Percentiles rank a stretch among this genome's conserved stretches.
Conservation (phyloP, 2,888 invertebrate species). For the Ferdinandea cuprea region DNA sequence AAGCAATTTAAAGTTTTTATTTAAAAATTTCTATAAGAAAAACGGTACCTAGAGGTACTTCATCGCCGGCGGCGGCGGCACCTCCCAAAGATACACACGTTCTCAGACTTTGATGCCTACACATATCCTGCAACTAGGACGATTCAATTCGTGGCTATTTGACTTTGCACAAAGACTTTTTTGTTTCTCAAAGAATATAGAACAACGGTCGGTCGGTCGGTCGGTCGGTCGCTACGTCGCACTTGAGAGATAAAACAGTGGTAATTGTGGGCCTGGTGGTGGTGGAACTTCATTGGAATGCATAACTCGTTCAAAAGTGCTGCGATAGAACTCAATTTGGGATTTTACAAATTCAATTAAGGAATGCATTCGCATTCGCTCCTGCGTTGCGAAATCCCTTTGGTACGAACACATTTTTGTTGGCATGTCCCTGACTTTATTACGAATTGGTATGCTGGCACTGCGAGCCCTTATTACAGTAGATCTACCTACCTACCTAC, state of each 20-base stretch:
- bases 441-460: conserved; percentile 63
- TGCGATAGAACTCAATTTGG: conserved; percentile 75
- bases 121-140: too few relatives aligned
- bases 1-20: too few relatives aligned
- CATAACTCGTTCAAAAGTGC: conserved; percentile 76
- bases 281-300: conserved; percentile 74
- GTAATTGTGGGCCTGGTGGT: conserved; percentile 60
- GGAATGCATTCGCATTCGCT: conserved; percentile 73
- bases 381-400: conserved; percentile 63
- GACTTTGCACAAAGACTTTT: conserved; percentile 49
- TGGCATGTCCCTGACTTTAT: conserved; percentile 56
- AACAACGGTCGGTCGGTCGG: conserved; percentile 33
- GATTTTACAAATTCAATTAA: conserved; percentile 76
- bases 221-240: too few relatives aligned
- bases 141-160: conserved; percentile 21
- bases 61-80: too few relatives aligned
- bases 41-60: too few relatives aligned
- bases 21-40: too few relatives aligned
- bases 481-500: conserved; percentile 36
- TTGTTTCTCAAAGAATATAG: conserved; percentile 42
- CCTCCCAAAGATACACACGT: too few relatives aligned
- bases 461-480: conserved; percentile 58
- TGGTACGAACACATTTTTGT: conserved; percentile 40
- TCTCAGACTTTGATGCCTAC: too few relatives aligned
- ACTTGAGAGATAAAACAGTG: conserved; percentile 65